These are phyloP conservation scores for Gasteruption jaculator DNA, from an alignment of 2,888 invertebrate genomes.

Conservation along the genomic window DNA sequence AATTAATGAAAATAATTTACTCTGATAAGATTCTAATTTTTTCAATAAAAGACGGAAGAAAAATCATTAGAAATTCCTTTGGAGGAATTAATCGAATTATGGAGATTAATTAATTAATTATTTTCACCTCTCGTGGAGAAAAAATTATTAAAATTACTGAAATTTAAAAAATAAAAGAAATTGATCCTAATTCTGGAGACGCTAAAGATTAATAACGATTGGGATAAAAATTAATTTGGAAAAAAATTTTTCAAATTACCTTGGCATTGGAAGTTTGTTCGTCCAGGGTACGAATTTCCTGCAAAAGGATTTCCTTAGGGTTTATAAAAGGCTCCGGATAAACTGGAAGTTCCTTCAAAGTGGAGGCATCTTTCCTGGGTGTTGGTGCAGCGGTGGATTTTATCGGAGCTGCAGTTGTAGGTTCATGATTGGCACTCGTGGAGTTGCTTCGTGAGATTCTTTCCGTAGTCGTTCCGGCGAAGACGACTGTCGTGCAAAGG, in stretches of 20 bases:
- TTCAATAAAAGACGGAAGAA: not conserved
- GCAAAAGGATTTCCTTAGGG: constrained; percentile 35
- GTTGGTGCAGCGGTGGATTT: not conserved
- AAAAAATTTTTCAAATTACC: constrained; percentile 19
- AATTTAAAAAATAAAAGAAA: not conserved
- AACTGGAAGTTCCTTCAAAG: constrained; percentile 11
- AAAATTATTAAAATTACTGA: not conserved
- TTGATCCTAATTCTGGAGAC: not conserved
- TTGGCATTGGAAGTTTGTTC: constrained; percentile 33
- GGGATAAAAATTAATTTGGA: too few species aligned
- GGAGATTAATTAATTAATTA: not conserved
- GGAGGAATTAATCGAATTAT: too few species aligned
- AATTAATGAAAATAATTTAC: not conserved
- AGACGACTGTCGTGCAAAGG: constrained; percentile 16
- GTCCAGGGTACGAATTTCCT: constrained; percentile 38
- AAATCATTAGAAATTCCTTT: too few species aligned
- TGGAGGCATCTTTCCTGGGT: not conserved
- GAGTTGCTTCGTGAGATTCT: too few species aligned
- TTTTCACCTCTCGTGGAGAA: not conserved
- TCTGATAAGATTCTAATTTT: not conserved
- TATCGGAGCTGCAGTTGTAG: constrained; percentile 12
- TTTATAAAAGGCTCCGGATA: constrained; percentile 25
- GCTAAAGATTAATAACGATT: too few species aligned
- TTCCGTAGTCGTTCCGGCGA: not conserved
- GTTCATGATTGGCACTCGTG: too few species aligned